These are phyloP conservation scores for Pogonognathellus flavescens DNA, from an alignment of 1,140 invertebrate species.

Conservation along the genomic window DNA sequence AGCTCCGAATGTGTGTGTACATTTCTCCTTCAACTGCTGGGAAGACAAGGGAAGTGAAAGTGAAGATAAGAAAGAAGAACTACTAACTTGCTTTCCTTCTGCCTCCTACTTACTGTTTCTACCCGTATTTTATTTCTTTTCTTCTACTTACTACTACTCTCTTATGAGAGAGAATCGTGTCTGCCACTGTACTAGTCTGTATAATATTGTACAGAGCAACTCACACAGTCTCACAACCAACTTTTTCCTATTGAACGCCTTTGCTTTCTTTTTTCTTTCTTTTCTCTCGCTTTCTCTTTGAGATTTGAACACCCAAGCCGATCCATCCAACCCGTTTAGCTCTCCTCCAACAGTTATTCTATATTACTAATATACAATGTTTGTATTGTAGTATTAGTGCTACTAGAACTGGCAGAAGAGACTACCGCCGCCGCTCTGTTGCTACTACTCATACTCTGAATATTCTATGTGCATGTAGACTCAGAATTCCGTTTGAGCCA, in stretches of 20 bases:
- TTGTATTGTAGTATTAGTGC: not conserved
- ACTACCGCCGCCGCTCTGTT: no score
- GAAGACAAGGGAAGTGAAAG: slow-evolving; percentile 10
- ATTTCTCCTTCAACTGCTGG: not conserved
- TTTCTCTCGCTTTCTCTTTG: not conserved
- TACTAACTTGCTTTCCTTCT: slow-evolving; percentile 29
- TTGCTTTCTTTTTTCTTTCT: not conserved
- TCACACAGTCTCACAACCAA: not conserved
- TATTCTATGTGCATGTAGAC: no score
- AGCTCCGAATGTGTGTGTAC: not conserved
- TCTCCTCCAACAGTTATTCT: not conserved
- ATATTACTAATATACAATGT: not conserved
- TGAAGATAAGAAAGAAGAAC: slow-evolving; percentile 39
- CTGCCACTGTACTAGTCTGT: no score
- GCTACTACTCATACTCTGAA: no score
- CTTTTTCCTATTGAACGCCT: slow-evolving; percentile 20
- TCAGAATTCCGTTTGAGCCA: no score
- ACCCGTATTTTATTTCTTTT: slow-evolving; percentile 18
- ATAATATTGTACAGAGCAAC: not conserved
- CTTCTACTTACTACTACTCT: not conserved
- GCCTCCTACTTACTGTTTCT: slow-evolving; percentile 1
- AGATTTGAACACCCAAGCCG: not conserved
- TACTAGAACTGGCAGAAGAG: no score
- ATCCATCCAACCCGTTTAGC: not conserved
- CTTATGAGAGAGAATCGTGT: no score